Evolutionary conservation across 2,888 invertebrate species (phyloP).

Genomic region (Folsomia manolachei): DNA sequence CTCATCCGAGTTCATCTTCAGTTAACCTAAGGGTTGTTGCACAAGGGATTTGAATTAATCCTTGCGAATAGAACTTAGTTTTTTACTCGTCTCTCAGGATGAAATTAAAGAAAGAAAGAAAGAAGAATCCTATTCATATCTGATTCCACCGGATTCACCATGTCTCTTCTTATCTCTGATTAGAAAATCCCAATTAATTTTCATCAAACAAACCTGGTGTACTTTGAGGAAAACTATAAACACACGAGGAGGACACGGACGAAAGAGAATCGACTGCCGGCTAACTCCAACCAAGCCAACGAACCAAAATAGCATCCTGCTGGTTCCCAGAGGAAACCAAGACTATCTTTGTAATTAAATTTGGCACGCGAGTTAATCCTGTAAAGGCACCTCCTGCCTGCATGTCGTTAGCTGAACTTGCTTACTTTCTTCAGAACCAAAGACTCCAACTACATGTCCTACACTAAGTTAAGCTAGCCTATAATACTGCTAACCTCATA

Average conservation of each 20-base stretch:
- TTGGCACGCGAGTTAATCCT: conserved; percentile 18
- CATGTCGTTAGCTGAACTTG: conserved; percentile 6
- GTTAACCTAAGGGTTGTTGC: conserved; percentile 12
- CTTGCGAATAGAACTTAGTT: not conserved
- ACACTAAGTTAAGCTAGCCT: no score
- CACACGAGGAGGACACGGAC: no score
- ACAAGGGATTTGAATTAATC: conserved; percentile 14
- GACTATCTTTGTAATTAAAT: conserved; percentile 18
- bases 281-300: not conserved
- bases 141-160: not conserved
- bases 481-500: no score
- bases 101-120: no score
- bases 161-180: conserved; percentile 16
- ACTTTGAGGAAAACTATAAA: conserved; percentile 10
- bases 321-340: conserved; percentile 4
- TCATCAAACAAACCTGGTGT: conserved; percentile 31
- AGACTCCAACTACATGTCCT: not conserved
- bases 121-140: no score
- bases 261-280: not conserved
- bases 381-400: not conserved
- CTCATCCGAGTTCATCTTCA: not conserved
- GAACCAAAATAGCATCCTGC: conserved; percentile 1
- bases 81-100: no score
- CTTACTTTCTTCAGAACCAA: not conserved
- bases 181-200: conserved; percentile 43